Percentiles rank a stretch among this genome's conserved stretches.
These are phyloP conservation scores for Drosophila mojavensis DNA, from an alignment of 1,140 invertebrate genomes.

Conservation along the genomic window DNA sequence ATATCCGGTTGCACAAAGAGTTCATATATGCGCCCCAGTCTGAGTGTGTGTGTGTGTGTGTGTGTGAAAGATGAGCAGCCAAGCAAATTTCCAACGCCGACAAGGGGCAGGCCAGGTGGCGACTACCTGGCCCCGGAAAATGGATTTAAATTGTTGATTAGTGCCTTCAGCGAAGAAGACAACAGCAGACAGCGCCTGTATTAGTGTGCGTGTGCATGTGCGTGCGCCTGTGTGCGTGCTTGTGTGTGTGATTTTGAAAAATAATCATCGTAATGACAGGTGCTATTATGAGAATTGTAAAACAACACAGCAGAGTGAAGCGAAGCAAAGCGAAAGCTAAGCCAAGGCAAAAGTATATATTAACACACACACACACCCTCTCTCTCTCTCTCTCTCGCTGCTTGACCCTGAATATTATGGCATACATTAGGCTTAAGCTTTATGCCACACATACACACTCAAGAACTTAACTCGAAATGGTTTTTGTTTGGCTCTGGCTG, in stretches of 20 bases:
- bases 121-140: slow-evolving; percentile 47
- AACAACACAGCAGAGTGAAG: slow-evolving; percentile 21
- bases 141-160: slow-evolving; percentile 83
- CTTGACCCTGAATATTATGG: slow-evolving; percentile 66
- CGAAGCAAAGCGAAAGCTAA: slow-evolving; percentile 30
- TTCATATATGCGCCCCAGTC: slow-evolving; percentile 17
- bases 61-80: slow-evolving; percentile 59
- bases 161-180: slow-evolving; percentile 60
- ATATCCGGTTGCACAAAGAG: slow-evolving; percentile 63
- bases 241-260: slow-evolving; percentile 68
- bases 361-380: slow-evolving; percentile 15
- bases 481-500: slow-evolving; percentile 47
- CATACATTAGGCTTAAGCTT: slow-evolving; percentile 76
- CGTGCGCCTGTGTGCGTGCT: slow-evolving; percentile 14
- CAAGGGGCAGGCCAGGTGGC: slow-evolving; percentile 20
- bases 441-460: slow-evolving; percentile 66
- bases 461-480: slow-evolving; percentile 50
- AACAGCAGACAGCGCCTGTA: slow-evolving; percentile 29
- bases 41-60: slow-evolving; percentile 18
- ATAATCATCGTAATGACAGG: slow-evolving; percentile 79
- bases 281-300: slow-evolving; percentile 74
- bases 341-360: slow-evolving; percentile 72
- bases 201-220: background rate
- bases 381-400: background rate
- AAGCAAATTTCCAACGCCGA: slow-evolving; percentile 50